phyloP scores from a whole-genome alignment of 1,140 invertebrate species.

The Zaprionus camerounensis region DNA sequence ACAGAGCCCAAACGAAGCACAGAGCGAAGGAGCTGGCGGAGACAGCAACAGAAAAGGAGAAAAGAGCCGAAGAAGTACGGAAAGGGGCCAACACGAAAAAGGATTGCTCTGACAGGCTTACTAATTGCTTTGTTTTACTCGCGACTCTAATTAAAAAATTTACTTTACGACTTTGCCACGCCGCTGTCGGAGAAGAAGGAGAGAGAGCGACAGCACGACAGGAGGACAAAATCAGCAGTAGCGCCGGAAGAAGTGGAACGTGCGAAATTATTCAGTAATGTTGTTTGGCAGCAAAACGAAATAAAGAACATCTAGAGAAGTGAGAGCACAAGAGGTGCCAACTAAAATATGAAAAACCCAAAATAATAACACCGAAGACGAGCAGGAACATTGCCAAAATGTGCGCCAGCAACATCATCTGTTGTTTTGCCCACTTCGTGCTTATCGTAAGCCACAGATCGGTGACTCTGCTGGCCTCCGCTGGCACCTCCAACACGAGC shows the following conservation, averaged over 20 bases:
- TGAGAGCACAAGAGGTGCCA: constrained; percentile 43
- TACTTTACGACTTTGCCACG: constrained; percentile 76
- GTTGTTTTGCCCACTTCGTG: constrained; percentile 13
- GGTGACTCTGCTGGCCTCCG: constrained; percentile 20
- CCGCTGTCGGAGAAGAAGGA: not conserved
- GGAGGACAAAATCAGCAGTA: not conserved
- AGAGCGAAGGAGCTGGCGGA: constrained; percentile 15
- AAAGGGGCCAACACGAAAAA: constrained; percentile 48
- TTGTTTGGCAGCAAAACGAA: constrained; percentile 37
- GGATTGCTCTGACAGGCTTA: constrained; percentile 79
- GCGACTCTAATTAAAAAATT: constrained; percentile 83
- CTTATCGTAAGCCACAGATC: constrained; percentile 56
- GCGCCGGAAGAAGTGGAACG: constrained; percentile 36
- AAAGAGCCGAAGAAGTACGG: not conserved
- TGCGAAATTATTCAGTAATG: constrained; percentile 36
- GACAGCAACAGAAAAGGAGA: not conserved
- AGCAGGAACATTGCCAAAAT: constrained; percentile 36
- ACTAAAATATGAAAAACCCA: constrained; percentile 60
- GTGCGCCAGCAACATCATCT: constrained; percentile 46
- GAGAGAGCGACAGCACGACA: not conserved
- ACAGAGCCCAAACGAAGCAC: not conserved
- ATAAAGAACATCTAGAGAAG: constrained; percentile 28
- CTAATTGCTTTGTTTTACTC: constrained; percentile 82
- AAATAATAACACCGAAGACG: constrained; percentile 62
- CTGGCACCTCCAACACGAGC: not conserved